Evolutionary conservation across 2,888 invertebrate genomes (phyloP).

Genomic region (Empis livida): DNA sequence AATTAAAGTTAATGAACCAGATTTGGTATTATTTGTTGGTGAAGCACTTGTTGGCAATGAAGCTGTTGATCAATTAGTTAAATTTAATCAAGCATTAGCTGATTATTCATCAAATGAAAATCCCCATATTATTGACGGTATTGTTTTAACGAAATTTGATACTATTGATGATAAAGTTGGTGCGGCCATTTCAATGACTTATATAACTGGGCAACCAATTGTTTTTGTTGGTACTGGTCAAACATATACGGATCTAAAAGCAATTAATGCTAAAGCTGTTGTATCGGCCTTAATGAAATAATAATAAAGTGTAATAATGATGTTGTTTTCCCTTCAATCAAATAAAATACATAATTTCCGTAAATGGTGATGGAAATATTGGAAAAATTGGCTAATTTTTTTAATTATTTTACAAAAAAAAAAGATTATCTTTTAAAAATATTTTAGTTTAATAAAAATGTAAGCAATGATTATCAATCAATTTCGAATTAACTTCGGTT

Average conservation of each 20-base stretch:
- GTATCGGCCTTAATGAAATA: constrained; percentile 92
- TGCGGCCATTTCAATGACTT: constrained; percentile 99
- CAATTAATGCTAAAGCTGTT: constrained; percentile 90
- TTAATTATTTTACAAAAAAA: too few relatives aligned
- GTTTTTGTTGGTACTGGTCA: constrained; percentile 92
- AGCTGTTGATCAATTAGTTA: constrained; percentile 96
- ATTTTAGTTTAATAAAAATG: too few relatives aligned
- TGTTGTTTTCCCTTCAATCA: background rate
- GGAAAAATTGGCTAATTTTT: too few relatives aligned
- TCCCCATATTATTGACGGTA: constrained; percentile 94
- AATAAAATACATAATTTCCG: too few relatives aligned
- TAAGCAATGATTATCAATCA: too few relatives aligned
- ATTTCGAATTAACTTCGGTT: too few relatives aligned
- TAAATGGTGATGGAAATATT: too few relatives aligned
- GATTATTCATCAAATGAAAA: constrained; percentile 68
- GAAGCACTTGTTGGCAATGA: constrained; percentile 99
- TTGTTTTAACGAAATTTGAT: constrained; percentile 98
- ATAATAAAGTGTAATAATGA: background rate
- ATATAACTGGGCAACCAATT: constrained; percentile 98
- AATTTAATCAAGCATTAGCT: constrained; percentile 96
- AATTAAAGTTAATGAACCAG: constrained; percentile 94
- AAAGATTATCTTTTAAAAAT: too few relatives aligned
- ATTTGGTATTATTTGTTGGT: constrained; percentile 97
- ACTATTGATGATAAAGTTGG: constrained; percentile 99
- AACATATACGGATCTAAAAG: constrained; percentile 95